These are phyloP conservation scores for Echeneis naucrates DNA, from an alignment of 2,797 vertebrate genomes.

Conservation along the genomic window DNA sequence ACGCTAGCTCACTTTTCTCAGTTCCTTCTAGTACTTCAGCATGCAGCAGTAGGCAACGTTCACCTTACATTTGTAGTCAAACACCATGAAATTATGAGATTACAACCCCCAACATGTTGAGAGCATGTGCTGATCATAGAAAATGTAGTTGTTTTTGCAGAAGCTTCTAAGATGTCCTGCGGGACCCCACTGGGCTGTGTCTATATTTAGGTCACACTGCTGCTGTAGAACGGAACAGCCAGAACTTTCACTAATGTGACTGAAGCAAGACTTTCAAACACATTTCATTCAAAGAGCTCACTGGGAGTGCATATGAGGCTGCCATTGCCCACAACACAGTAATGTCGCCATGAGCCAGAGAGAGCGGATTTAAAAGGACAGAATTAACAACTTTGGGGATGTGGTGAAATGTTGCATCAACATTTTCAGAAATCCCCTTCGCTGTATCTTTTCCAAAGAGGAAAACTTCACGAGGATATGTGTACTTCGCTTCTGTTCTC, in stretches of 20 bases:
- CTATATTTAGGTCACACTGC: conserved; percentile 65
- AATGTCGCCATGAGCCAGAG: background rate
- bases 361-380: conserved; percentile 26
- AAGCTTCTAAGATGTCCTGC: conserved; percentile 33
- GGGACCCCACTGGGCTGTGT: conserved; percentile 34
- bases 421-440: conserved; percentile 25
- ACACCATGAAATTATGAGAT: conserved; percentile 6
- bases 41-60: conserved; percentile 9
- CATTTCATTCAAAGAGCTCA: conserved; percentile 45
- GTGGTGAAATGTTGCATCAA: conserved; percentile 15
- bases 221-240: conserved; percentile 35
- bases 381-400: conserved; percentile 34
- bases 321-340: conserved; percentile 28
- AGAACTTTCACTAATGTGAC: conserved; percentile 37
- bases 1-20: conserved; percentile 3
- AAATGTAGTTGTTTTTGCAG: conserved; percentile 37
- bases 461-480: conserved; percentile 14
- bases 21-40: background rate
- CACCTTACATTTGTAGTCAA: background rate
- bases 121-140: conserved; percentile 44
- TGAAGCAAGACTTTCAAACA: conserved; percentile 44
- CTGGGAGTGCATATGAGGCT: conserved; percentile 3
- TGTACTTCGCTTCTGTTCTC: conserved; percentile 13
- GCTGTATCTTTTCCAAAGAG: background rate
- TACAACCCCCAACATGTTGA: conserved; percentile 25